phyloP scores from a whole-genome alignment of 2,888 invertebrate species.

The Acronicta leporina region DNA sequence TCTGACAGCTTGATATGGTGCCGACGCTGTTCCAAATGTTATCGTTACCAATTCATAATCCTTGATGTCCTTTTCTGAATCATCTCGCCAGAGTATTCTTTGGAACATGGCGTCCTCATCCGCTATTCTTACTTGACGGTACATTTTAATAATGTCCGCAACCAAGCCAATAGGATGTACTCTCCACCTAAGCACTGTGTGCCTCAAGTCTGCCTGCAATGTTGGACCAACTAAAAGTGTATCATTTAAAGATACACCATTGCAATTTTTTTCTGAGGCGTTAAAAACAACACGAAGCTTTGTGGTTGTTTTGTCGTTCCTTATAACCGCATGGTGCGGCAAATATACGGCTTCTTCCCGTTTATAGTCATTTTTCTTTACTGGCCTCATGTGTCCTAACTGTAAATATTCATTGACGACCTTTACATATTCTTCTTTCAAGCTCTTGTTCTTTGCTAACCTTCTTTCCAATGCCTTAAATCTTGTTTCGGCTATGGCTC shows the following conservation, averaged over 20 bases:
- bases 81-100: slow-evolving; percentile 14
- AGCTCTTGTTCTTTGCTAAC: slow-evolving; percentile 32
- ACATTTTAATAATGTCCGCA: slow-evolving; percentile 21
- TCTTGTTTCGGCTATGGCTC: background rate
- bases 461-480: slow-evolving; percentile 17
- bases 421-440: slow-evolving; percentile 33
- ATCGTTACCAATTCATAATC: no score
- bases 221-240: slow-evolving; percentile 12
- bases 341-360: slow-evolving; percentile 36
- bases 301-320: slow-evolving; percentile 29
- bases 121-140: slow-evolving; percentile 13
- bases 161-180: slow-evolving; percentile 1
- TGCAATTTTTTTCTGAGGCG: slow-evolving; percentile 3
- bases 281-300: slow-evolving; percentile 15
- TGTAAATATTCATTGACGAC: slow-evolving; percentile 28
- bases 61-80: background rate
- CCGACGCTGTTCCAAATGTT: slow-evolving; percentile 13
- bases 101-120: slow-evolving; percentile 9
- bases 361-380: slow-evolving; percentile 4
- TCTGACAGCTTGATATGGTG: no score
- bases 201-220: slow-evolving; percentile 12
- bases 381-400: slow-evolving; percentile 33
- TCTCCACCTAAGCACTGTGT: slow-evolving; percentile 10
- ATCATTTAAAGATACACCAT: slow-evolving; percentile 13
- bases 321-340: slow-evolving; percentile 60